Base-by-base conservation (phyloP, 2,797 vertebrate genomes). In the Diplodus puntazzo region DNA sequence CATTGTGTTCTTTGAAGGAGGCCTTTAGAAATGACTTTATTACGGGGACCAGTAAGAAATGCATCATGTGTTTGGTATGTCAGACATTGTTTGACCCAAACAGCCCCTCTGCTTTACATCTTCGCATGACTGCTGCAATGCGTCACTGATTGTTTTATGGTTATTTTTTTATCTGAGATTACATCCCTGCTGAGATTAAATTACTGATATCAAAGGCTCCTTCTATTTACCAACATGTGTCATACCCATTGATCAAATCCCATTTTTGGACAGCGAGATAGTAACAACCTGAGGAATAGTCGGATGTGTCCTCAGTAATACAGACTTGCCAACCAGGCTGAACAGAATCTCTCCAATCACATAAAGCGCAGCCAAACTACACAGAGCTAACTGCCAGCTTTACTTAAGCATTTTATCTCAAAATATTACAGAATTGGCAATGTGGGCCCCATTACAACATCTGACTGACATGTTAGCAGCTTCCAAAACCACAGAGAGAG, bases 351-450 rank as follows among this genome's bases (percentile, higher is more conserved):
- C 70, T 86, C 54, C 0, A 3, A 73, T 65, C 71, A 63, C 52
- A 54, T 43, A 45, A 60, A 83, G 67, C 69, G 43, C 7, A 52
- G 83, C 88, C 87, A 92, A 85, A 75, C 59, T 69, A 84, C 76
- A 88, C 78, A 88, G 14, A 69, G 6, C 59, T 30, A 3, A 25
- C 73, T 83, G 75, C 77, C 80, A 87, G 77, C 57, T 81, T 75
- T 61, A 57, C 61, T 65, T 54, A 82, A 80, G 84, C 69, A 69
- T 90, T 90, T 88, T 81, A 87, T 88, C 86, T 86, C 62, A 80
- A 88, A 82, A 82, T 85, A 85, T 80, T 85, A 77, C 17, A 89
- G 77, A 79, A 59, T 30, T 73, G 82, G 87, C 82, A 69, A 83
- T 21, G 70, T 71, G 65, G 58, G 66, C 25, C 64, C 59, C 77